These are phyloP conservation scores for Cyanoliseus patagonus DNA, from an alignment of 2,113 vertebrate species.

Conservation along the genomic window DNA sequence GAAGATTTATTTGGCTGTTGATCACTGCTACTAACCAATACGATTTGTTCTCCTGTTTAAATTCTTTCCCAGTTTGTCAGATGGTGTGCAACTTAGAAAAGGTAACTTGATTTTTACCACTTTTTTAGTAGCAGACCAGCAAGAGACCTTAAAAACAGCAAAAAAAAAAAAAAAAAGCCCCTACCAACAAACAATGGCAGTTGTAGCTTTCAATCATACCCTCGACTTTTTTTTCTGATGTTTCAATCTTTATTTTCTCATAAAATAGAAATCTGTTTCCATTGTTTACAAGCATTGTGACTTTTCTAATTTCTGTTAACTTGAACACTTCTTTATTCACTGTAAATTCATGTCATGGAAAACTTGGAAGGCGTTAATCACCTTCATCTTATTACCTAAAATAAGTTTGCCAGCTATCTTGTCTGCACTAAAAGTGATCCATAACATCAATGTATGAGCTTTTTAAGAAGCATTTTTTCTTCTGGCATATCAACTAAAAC, in stretches of 20 bases:
- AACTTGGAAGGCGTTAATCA: background rate
- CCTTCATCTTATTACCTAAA: background rate
- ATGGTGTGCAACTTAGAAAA: background rate
- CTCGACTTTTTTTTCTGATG: background rate
- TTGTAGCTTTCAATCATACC: background rate
- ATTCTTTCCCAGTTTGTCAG: background rate
- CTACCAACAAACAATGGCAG: background rate
- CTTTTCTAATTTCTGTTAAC: slow-evolving; percentile 16
- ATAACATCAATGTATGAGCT: background rate
- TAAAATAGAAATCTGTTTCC: background rate
- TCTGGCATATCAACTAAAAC: background rate
- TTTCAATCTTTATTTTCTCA: background rate
- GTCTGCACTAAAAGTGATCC: background rate
- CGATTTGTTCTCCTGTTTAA: background rate
- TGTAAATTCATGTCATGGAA: background rate
- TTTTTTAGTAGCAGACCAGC: background rate
- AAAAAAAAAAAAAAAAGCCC: background rate
- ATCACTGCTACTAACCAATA: background rate
- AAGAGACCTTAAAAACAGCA: background rate
- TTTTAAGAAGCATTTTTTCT: background rate
- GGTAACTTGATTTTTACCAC: background rate
- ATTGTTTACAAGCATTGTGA: background rate
- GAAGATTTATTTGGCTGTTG: background rate
- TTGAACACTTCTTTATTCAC: slow-evolving; percentile 25
- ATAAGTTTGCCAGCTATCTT: background rate